Evolutionary conservation across 2,888 invertebrate species (phyloP).

Genomic region (Netelia fuscicornis): DNA sequence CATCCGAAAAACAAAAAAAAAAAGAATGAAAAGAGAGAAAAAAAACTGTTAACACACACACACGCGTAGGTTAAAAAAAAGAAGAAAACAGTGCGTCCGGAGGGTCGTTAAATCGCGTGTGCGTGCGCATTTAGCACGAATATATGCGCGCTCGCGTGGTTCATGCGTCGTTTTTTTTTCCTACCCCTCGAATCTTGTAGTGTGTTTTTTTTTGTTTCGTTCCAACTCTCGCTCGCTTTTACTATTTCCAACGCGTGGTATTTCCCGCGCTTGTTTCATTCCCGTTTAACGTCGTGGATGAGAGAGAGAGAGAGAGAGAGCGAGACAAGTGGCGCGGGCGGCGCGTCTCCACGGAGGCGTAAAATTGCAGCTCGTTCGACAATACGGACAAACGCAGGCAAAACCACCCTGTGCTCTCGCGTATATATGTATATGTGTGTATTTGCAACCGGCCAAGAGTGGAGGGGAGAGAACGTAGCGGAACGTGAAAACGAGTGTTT

Average conservation of each 20-base stretch:
- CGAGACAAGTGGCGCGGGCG: slow-evolving; percentile 39
- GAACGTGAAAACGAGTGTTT: slow-evolving; percentile 29
- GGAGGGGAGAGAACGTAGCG: not conserved
- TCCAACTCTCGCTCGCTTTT: slow-evolving; percentile 1
- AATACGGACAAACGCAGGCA: slow-evolving; percentile 40
- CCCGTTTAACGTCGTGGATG: slow-evolving; percentile 51
- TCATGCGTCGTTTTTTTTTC: no score
- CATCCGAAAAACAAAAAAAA: no score
- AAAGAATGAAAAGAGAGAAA: slow-evolving; percentile 31
- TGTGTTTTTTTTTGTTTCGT: slow-evolving; percentile 55
- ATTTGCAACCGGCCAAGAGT: not conserved
- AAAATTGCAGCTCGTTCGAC: slow-evolving; percentile 63
- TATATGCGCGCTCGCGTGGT: slow-evolving; percentile 29
- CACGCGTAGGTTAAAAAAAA: not conserved
- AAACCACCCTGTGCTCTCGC: not conserved
- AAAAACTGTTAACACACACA: slow-evolving; percentile 26
- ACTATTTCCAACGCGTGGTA: not conserved
- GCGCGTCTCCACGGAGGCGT: slow-evolving; percentile 42
- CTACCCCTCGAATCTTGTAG: no score
- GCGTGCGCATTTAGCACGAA: slow-evolving; percentile 60
- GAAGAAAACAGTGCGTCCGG: not conserved
- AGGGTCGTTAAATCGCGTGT: slow-evolving; percentile 5
- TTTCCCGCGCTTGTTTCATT: slow-evolving; percentile 40
- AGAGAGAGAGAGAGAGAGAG: not conserved
- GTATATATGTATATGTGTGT: not conserved